These are phyloP conservation scores for Catocala nupta DNA, from an alignment of 2,888 invertebrate species.

Conservation along the genomic window DNA sequence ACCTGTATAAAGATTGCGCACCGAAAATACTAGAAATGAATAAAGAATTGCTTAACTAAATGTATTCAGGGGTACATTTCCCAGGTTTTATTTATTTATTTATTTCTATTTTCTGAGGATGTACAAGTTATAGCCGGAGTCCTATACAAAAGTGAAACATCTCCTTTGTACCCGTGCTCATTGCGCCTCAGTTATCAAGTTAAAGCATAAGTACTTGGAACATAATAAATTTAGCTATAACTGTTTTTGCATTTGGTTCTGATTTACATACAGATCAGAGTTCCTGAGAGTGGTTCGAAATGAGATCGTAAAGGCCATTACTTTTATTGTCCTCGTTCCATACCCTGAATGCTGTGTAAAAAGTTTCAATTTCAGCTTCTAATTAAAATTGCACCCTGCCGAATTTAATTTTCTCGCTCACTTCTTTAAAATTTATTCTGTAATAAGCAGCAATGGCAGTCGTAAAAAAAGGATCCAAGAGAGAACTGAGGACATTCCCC, in stretches of 20 bases:
- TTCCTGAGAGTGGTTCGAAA: conserved; percentile 28
- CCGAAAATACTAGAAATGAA: no score
- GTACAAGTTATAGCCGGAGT: no score
- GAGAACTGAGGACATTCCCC: conserved; percentile 60
- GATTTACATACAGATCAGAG: conserved; percentile 24
- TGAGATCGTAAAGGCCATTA: conserved; percentile 40
- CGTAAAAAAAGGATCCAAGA: conserved; percentile 62
- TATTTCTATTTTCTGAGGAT: no score
- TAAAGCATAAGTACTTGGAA: no score
- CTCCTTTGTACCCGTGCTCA: no score
- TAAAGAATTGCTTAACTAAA: no score
- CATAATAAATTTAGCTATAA: no score
- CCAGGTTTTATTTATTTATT: no score
- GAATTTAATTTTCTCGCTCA: conserved; percentile 59
- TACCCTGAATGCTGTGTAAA: conserved; percentile 43
- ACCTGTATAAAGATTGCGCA: no score
- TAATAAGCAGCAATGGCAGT: conserved; percentile 62
- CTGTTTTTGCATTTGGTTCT: not conserved
- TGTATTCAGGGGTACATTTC: no score
- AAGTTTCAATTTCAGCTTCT: conserved; percentile 53
- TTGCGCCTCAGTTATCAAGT: no score
- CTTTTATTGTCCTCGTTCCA: conserved; percentile 33
- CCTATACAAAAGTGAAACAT: no score
- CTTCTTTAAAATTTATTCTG: conserved; percentile 64
- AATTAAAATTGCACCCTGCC: conserved; percentile 57